These are phyloP conservation scores for Glossosoma conforme DNA, from an alignment of 1,140 invertebrate species.

Conservation along the genomic window DNA sequence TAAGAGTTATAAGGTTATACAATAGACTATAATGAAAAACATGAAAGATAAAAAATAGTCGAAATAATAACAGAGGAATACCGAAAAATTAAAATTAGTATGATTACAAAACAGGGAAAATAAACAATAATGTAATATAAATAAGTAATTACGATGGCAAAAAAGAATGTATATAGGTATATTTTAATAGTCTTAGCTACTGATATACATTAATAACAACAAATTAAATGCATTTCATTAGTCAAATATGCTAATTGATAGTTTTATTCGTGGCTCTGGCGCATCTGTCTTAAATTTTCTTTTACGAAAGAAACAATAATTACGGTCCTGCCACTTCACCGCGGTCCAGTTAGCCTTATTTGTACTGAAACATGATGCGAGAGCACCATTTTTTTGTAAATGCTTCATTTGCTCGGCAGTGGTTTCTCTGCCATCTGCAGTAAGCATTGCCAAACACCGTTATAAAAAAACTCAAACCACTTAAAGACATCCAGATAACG, in stretches of 20 bases:
- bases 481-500: conserved; percentile 14
- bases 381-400: conserved; percentile 1
- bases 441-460: conserved; percentile 12
- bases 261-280: too few species aligned
- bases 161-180: too few species aligned
- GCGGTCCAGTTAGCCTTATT: conserved; percentile 28
- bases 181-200: too few species aligned
- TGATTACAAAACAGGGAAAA: too few species aligned
- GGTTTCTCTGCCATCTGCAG: conserved; percentile 19
- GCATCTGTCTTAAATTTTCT: conserved; percentile 17
- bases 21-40: too few species aligned
- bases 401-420: not conserved
- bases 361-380: conserved; percentile 20
- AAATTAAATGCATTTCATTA: conserved; percentile 4
- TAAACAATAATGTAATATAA: too few species aligned
- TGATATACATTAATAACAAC: too few species aligned
- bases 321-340: conserved; percentile 23
- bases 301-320: conserved; percentile 17
- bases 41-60: too few species aligned
- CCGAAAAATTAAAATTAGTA: too few species aligned
- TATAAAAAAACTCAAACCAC: conserved; percentile 15
- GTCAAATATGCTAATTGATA: not conserved
- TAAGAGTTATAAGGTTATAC: too few species aligned
- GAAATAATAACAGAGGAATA: too few species aligned
- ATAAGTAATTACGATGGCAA: too few species aligned